These are phyloP conservation scores for Sander vitreus DNA, from an alignment of 2,113 vertebrate genomes.

Conservation along the genomic window DNA sequence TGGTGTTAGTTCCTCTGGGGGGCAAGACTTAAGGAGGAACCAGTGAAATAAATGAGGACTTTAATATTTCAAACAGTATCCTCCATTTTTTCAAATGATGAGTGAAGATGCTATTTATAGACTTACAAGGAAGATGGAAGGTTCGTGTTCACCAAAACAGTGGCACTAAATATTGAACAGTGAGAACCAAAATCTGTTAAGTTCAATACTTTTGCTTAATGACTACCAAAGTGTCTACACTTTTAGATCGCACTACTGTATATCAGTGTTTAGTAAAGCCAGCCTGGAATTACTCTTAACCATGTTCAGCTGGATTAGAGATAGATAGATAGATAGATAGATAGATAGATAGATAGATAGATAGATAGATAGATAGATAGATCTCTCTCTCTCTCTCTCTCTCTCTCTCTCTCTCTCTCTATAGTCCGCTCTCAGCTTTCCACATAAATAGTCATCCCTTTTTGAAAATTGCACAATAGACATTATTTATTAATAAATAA, in stretches of 20 bases:
- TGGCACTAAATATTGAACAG: not conserved
- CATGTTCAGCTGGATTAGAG: not conserved
- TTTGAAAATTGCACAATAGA: not conserved
- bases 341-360: no score
- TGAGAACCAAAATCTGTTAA: not conserved
- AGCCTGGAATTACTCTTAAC: not conserved
- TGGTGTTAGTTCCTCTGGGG: not conserved
- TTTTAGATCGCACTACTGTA: not conserved
- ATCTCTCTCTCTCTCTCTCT: no score
- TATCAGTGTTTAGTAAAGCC: not conserved
- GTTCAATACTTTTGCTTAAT: not conserved
- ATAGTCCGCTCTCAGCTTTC: no score
- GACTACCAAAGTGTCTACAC: not conserved
- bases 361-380: no score
- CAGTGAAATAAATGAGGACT: conserved; percentile 21
- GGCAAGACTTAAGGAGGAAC: conserved; percentile 3
- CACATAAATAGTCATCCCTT: no score
- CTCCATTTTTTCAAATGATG: conserved; percentile 1
- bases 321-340: no score
- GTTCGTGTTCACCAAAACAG: not conserved
- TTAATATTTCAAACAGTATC: conserved; percentile 6
- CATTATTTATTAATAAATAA: not conserved
- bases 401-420: no score
- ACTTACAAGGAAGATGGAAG: not conserved
- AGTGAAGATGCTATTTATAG: conserved; percentile 9